Percentiles rank a stretch among this genome's conserved stretches.
These are phyloP conservation scores for Anguilla marmorata DNA, from an alignment of 2,797 vertebrate genomes.

Conservation along the genomic window DNA sequence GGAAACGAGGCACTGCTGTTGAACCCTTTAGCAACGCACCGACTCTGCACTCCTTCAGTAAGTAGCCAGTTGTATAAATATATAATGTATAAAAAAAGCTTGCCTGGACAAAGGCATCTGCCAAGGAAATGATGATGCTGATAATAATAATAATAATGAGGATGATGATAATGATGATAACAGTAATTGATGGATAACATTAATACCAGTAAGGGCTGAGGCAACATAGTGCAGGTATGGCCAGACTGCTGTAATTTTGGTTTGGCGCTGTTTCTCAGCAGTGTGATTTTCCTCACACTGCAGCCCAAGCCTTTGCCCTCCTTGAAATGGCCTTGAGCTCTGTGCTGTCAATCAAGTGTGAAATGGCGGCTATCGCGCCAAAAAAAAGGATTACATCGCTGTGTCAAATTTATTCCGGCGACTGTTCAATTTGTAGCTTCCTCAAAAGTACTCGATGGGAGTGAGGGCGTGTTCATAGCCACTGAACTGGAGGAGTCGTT, in stretches of 20 bases:
- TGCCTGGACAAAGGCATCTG: not conserved
- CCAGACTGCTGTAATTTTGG: not conserved
- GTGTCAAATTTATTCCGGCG: not conserved
- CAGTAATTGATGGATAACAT: not conserved
- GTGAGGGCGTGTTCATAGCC: not conserved
- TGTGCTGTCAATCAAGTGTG: conserved; percentile 16
- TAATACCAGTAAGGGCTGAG: not conserved
- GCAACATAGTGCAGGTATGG: not conserved
- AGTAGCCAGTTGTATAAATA: not conserved
- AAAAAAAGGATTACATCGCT: conserved; percentile 36
- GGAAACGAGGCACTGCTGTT: not conserved
- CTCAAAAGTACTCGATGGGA: conserved; percentile 6
- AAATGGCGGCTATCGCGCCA: conserved; percentile 26
- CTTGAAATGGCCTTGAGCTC: conserved; percentile 27
- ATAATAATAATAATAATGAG: not conserved
- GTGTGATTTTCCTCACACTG: not conserved
- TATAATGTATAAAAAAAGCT: not conserved
- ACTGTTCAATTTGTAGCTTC: conserved; percentile 20
- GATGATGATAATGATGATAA: not conserved
- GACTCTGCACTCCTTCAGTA: not conserved
- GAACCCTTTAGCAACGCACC: not conserved
- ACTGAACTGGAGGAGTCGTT: not conserved
- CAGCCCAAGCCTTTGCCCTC: not conserved
- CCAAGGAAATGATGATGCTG: not conserved
- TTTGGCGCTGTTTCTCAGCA: not conserved